Conservation (phyloP, 2,113 vertebrate genomes). For the Empidonax alnorum region DNA sequence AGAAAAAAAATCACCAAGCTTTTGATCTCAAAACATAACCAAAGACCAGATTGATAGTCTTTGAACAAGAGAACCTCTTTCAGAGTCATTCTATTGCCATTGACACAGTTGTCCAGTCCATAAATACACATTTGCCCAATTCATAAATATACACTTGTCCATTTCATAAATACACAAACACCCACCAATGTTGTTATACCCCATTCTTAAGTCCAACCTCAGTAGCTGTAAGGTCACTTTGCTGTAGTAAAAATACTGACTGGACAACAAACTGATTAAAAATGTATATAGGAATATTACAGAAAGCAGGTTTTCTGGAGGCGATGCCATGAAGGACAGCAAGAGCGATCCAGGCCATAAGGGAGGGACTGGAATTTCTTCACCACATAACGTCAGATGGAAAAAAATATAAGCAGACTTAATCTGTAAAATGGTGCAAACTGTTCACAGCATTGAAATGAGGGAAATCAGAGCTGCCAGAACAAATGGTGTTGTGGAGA, state of each 20-base stretch:
- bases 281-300: neutral
- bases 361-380: neutral
- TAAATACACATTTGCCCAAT: too few relatives aligned
- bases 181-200: neutral
- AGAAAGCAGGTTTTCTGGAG: neutral
- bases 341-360: neutral
- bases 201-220: neutral
- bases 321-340: neutral
- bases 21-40: neutral
- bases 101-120: neutral
- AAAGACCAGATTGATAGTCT: neutral
- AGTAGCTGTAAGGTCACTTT: neutral
- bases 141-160: neutral
- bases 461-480: neutral
- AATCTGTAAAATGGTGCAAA: neutral
- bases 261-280: neutral
- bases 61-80: neutral
- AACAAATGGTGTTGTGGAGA: neutral
- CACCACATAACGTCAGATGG: neutral
- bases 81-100: neutral
- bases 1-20: neutral
- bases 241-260: neutral
- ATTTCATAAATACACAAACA: too few relatives aligned
- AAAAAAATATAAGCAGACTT: neutral
- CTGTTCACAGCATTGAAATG: neutral